Conservation (phyloP, 2,797 vertebrate species). For the Rhinophrynus dorsalis region DNA sequence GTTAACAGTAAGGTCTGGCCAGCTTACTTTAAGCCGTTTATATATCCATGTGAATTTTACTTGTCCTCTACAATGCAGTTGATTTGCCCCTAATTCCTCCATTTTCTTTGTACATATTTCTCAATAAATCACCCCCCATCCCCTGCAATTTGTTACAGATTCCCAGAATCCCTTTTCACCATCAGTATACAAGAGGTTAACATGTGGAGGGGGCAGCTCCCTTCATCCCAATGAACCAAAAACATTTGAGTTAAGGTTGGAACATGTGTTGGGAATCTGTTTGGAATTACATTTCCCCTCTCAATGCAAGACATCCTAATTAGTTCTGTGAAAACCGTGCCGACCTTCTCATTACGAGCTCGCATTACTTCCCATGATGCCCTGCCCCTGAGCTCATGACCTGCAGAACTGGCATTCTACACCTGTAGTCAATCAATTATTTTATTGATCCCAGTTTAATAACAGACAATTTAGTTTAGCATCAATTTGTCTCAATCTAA, state of each 20-base stretch:
- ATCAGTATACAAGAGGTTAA: conserved; percentile 9
- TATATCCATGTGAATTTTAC: no score
- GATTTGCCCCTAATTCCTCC: no score
- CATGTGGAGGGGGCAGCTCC: conserved; percentile 10
- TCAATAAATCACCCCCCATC: no score
- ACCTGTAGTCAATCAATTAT: conserved; percentile 22
- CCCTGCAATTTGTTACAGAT: no score
- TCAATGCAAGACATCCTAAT: conserved; percentile 37
- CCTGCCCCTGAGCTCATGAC: conserved; percentile 2
- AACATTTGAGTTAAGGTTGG: conserved; percentile 13
- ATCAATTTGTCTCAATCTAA: no score
- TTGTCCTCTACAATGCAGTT: no score
- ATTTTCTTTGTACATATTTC: no score
- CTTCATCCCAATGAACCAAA: conserved; percentile 22
- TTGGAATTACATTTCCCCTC: conserved; percentile 16
- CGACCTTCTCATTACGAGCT: conserved; percentile 34
- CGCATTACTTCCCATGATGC: conserved; percentile 35
- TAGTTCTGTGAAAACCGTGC: conserved; percentile 27
- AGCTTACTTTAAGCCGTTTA: no score
- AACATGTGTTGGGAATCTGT: conserved; percentile 41
- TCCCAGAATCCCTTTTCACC: neutral
- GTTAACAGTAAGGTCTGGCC: no score
- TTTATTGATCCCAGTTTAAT: conserved; percentile 18
- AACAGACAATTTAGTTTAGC: no score
- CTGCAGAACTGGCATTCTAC: conserved; percentile 31